phyloP scores from a whole-genome alignment of 2,888 invertebrate genomes.

The Stegana nigrithorax region DNA sequence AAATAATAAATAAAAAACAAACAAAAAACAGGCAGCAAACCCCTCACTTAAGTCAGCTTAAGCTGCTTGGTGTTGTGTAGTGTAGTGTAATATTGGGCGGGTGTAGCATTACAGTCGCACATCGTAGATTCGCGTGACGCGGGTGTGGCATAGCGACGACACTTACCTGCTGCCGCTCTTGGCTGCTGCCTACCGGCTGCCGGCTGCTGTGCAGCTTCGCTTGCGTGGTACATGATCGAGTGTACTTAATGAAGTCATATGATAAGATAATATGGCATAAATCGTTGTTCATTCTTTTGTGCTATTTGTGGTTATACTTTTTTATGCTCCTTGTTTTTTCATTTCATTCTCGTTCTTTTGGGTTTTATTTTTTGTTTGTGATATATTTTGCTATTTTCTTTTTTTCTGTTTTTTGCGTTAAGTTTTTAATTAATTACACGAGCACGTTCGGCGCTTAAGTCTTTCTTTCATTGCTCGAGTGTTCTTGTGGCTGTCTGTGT shows the following conservation, averaged over 20 bases:
- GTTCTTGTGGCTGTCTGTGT: background rate
- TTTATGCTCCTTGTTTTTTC: background rate
- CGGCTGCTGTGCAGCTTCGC: conserved; percentile 25
- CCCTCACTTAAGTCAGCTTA: conserved; percentile 13
- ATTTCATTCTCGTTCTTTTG: background rate
- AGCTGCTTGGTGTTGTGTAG: background rate
- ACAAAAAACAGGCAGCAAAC: too few species aligned
- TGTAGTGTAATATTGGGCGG: background rate
- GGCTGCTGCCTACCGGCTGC: background rate
- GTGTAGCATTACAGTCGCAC: background rate
- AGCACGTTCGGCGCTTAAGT: conserved; percentile 12
- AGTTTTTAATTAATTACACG: conserved; percentile 4
- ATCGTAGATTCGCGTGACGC: conserved; percentile 26
- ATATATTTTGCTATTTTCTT: background rate
- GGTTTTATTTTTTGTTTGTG: background rate
- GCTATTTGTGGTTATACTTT: background rate
- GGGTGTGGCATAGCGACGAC: conserved; percentile 44
- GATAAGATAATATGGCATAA: conserved; percentile 45
- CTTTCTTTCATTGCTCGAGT: conserved; percentile 2
- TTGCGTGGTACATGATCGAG: conserved; percentile 35
- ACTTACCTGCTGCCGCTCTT: conserved; percentile 33
- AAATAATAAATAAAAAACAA: too few species aligned
- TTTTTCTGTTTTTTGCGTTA: background rate
- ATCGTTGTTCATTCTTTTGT: background rate
- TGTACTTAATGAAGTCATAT: conserved; percentile 46